Conservation (phyloP, 2,113 vertebrate genomes). For the cattle (Bos taurus) region ARS-UCD2.0 NC_037336.1:80647501-80648000, state of each 20-base stretch:
- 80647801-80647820: slow-evolving; percentile 14
- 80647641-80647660: background rate
- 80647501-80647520: slow-evolving; percentile 20
- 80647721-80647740: slow-evolving; percentile 36
- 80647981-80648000: background rate
- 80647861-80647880: background rate
- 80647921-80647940: slow-evolving; percentile 7
- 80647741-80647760: slow-evolving; percentile 37
- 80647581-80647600: background rate
- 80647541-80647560: slow-evolving; percentile 3
- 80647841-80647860: background rate
- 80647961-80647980: background rate
- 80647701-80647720: slow-evolving; percentile 48
- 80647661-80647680: background rate
- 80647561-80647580: slow-evolving; percentile 34
- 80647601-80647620: background rate
- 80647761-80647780: slow-evolving; percentile 33
- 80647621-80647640: slow-evolving; percentile 26
- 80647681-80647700: background rate
- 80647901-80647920: slow-evolving; percentile 24
- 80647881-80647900: background rate
- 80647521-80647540: background rate
- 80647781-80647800: background rate
- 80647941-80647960: background rate
- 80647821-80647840: slow-evolving; percentile 14